These are phyloP conservation scores for Omphaloscelis lunosa DNA, from an alignment of 2,888 invertebrate species.

Conservation along the genomic window DNA sequence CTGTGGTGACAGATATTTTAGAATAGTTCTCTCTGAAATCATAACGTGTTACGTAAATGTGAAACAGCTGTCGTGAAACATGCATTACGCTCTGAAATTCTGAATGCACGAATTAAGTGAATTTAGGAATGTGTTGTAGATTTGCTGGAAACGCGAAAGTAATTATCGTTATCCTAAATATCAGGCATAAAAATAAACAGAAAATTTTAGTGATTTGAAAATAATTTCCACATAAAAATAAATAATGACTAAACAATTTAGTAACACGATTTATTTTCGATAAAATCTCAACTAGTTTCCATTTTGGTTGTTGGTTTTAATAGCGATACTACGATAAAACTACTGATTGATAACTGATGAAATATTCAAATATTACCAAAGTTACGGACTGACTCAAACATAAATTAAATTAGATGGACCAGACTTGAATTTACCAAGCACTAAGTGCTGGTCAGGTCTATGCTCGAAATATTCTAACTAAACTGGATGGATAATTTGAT, in stretches of 20 bases:
- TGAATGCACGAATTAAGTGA: neutral
- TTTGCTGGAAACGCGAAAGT: neutral
- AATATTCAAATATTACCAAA: constrained; percentile 52
- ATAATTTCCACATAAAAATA: neutral
- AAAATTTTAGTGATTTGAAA: neutral
- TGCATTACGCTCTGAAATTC: constrained; percentile 7
- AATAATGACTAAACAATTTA: neutral
- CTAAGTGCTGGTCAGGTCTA: constrained; percentile 27
- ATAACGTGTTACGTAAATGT: constrained; percentile 31
- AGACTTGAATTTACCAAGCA: constrained; percentile 21
- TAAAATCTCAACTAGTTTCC: constrained; percentile 29
- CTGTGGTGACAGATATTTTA: constrained; percentile 13
- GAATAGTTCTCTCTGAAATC: constrained; percentile 2
- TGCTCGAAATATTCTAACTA: neutral
- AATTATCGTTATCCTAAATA: constrained; percentile 12
- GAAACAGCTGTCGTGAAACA: constrained; percentile 30
- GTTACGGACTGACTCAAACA: neutral
- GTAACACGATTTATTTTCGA: neutral
- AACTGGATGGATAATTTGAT: constrained; percentile 11
- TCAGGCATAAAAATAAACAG: neutral
- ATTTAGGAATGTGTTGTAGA: neutral
- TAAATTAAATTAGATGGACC: constrained; percentile 22
- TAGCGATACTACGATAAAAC: constrained; percentile 25
- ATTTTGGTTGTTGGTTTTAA: constrained; percentile 1
- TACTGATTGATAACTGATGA: constrained; percentile 4